Conservation (phyloP, 1,140 invertebrate genomes). For the Papilio machaon region DNA sequence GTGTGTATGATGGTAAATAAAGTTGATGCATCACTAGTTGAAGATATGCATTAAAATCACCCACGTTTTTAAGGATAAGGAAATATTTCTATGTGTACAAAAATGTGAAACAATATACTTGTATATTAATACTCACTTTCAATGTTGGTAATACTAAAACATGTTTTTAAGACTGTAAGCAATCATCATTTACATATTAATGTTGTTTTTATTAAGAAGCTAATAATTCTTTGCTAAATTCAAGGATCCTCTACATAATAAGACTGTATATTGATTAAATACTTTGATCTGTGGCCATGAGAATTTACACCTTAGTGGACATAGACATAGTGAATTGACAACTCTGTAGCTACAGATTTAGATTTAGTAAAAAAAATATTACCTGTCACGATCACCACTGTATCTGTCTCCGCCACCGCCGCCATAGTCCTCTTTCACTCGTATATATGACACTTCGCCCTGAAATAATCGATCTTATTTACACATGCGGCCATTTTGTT, state of each 20-base stretch:
- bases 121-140: not conserved
- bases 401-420: constrained; percentile 86
- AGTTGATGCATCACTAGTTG: not conserved
- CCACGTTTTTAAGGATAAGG: not conserved
- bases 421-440: constrained; percentile 96
- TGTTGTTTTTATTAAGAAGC: constrained; percentile 19
- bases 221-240: constrained; percentile 14
- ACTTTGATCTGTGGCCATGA: constrained; percentile 46
- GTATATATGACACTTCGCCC: constrained; percentile 97
- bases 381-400: constrained; percentile 81
- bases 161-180: not conserved
- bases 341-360: too few relatives aligned
- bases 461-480: constrained; percentile 68
- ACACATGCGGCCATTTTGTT: not conserved
- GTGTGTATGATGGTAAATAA: not conserved
- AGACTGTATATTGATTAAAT: not conserved
- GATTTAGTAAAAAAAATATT: too few relatives aligned
- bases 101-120: not conserved
- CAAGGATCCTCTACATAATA: constrained; percentile 8
- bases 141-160: not conserved
- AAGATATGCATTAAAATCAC: not conserved
- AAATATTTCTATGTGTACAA: not conserved
- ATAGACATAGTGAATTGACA: too few relatives aligned
- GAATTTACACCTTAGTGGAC: not conserved
- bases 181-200: constrained; percentile 5